Base-by-base conservation (phyloP, 2,797 vertebrate species). In the Ceyx erithaca region DNA sequence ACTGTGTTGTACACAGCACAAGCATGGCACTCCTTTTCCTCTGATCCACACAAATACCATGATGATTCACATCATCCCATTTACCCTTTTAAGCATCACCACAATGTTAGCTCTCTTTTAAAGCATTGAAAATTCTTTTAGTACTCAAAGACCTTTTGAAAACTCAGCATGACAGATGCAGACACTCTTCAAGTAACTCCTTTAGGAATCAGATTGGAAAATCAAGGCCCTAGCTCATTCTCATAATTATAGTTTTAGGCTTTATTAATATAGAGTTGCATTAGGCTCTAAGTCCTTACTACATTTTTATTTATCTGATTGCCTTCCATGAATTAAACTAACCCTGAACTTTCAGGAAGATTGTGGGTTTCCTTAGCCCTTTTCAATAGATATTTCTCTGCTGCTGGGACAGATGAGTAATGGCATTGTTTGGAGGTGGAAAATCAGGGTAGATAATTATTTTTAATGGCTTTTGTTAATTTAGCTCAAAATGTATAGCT, bases 381-480 rank as follows among this genome's bases (percentile, higher is more conserved):
- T 85, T 90, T 68, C 4, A 1, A 83, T 5, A 63, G 19, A 6
- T 75, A 64, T 52, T 82, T 80, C 30, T 64, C 67, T 69, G 51
- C 63, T 79, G 15, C n/a, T 81, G 63, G 35, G 30, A 84, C 20
- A 85, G 8, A 76, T 66, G 35, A 84, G 43, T 52, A 81, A 79
- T 63, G 31, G 19, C 26, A 45, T 67, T 55, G 8, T 72, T 79
- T 63, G 51, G 31, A 62, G 35, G 23, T 52, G 19, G 35, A 81
- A 88, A 86, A 81, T 52, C 57, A 81, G 28, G 5, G 14, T 17
- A 90, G 15, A 72, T 17, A 76, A 22, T 62, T 80, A 76, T 92
- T 94, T 85, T 94, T 79, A 80, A 81, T 9, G 6, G 26, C 10
- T 68, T 89, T 72, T 84, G 30, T 84, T 89, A 55, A 22, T 69